Evolutionary conservation across 2,888 invertebrate genomes (phyloP).

Genomic region (Polia nebulosa): DNA sequence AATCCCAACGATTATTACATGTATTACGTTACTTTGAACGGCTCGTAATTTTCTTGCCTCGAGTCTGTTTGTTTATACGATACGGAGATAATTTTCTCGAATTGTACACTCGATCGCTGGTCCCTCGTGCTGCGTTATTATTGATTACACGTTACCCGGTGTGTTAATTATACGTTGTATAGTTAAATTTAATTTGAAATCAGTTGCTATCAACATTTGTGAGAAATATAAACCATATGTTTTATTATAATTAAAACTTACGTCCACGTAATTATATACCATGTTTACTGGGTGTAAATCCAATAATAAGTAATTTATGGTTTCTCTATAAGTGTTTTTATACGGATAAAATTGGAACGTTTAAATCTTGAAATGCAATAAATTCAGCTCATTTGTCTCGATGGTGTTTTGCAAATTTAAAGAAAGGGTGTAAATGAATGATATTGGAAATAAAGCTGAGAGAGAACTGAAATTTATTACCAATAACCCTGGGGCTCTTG

Average conservation of each 20-base stretch:
- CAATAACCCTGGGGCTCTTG: constrained; percentile 82
- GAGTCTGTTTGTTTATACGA: constrained; percentile 86
- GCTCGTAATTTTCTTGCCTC: constrained; percentile 82
- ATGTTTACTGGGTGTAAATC: constrained; percentile 65
- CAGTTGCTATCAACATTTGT: constrained; percentile 73
- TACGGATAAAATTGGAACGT: constrained; percentile 7
- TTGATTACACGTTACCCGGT: constrained; percentile 86
- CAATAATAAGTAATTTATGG: constrained; percentile 64
- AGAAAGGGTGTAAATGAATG: constrained; percentile 75
- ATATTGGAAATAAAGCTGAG: constrained; percentile 76
- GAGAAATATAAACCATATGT: constrained; percentile 63
- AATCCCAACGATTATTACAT: constrained; percentile 87
- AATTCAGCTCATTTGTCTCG: constrained; percentile 39
- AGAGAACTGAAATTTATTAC: constrained; percentile 84
- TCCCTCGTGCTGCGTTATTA: constrained; percentile 82
- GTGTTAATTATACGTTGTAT: constrained; percentile 86
- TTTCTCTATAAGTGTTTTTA: constrained; percentile 40
- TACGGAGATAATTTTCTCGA: constrained; percentile 81
- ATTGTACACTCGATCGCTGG: constrained; percentile 79
- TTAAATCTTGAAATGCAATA: constrained; percentile 31
- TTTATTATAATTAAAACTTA: constrained; percentile 71
- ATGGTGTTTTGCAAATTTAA: constrained; percentile 56
- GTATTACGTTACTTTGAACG: constrained; percentile 87
- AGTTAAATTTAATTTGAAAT: constrained; percentile 83
- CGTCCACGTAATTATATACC: constrained; percentile 64